Percentiles rank a stretch among this genome's conserved stretches.
Evolutionary conservation across 2,888 invertebrate genomes (phyloP).

Genomic region (Graphium colonna): DNA sequence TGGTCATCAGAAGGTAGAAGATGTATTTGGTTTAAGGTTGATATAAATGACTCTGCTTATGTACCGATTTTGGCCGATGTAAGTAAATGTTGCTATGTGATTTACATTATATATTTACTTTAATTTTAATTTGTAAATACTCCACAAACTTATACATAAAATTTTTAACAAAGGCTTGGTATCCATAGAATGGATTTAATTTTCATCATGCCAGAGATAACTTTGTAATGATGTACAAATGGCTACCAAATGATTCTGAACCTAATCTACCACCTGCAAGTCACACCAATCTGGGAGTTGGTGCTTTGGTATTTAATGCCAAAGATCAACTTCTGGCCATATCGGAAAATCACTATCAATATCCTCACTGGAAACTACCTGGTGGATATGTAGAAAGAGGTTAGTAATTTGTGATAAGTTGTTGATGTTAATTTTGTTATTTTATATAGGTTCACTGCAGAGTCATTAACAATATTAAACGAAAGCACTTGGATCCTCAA

Average conservation of each 20-base stretch:
- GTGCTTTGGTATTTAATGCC: slow-evolving; percentile 90
- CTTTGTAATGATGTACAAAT: slow-evolving; percentile 89
- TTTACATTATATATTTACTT: no score
- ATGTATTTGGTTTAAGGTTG: slow-evolving; percentile 90
- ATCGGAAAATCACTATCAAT: slow-evolving; percentile 84
- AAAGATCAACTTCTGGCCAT: slow-evolving; percentile 88
- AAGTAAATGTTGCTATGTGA: slow-evolving; percentile 34
- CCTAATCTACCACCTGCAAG: slow-evolving; percentile 86
- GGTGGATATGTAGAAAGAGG: slow-evolving; percentile 94
- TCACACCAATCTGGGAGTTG: slow-evolving; percentile 89
- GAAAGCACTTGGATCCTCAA: no score
- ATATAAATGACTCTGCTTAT: slow-evolving; percentile 83
- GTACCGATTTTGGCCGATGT: slow-evolving; percentile 87
- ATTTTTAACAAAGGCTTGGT: slow-evolving; percentile 39
- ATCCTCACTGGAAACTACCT: slow-evolving; percentile 92
- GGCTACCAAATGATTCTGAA: slow-evolving; percentile 84
- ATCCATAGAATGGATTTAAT: slow-evolving; percentile 87
- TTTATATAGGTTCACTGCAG: no score
- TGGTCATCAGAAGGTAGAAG: slow-evolving; percentile 84
- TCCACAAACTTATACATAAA: slow-evolving; percentile 3
- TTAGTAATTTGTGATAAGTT: slow-evolving; percentile 53
- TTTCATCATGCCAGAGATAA: slow-evolving; percentile 93
- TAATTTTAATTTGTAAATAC: not conserved
- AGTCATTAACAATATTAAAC: no score
- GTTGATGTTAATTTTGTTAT: no score